Conservation (phyloP, 2,797 vertebrate genomes). For the Lemur catta region DNA sequence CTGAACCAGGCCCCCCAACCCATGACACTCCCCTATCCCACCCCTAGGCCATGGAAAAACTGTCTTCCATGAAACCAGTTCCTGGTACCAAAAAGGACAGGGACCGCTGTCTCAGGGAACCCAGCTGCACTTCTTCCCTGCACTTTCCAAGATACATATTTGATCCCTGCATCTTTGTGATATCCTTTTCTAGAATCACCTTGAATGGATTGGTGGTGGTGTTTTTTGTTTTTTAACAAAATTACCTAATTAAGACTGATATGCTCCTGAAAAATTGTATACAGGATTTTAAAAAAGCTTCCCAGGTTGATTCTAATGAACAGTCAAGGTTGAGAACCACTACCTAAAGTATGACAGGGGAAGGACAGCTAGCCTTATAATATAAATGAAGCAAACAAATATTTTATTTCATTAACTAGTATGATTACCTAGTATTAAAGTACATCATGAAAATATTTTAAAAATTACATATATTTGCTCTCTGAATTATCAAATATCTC, state of each 20-base stretch:
- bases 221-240: not conserved
- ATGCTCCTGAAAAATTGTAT: not conserved
- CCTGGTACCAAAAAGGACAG: no score
- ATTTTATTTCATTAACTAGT: not conserved
- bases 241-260: not conserved
- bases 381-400: not conserved
- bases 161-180: not conserved
- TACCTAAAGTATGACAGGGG: not conserved
- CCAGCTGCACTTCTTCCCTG: not conserved
- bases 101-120: not conserved
- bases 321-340: not conserved
- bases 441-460: conserved; percentile 15
- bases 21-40: no score
- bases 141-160: not conserved
- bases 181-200: not conserved
- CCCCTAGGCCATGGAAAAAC: no score
- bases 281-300: not conserved
- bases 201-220: not conserved
- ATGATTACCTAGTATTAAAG: not conserved
- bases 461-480: not conserved
- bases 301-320: not conserved
- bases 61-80: no score
- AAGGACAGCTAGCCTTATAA: not conserved
- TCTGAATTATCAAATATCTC: not conserved
- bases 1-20: no score